Percentiles rank a stretch among this genome's conserved stretches.
Conservation (phyloP, 2,888 invertebrate genomes). For the Tenthredo mesomela region DNA sequence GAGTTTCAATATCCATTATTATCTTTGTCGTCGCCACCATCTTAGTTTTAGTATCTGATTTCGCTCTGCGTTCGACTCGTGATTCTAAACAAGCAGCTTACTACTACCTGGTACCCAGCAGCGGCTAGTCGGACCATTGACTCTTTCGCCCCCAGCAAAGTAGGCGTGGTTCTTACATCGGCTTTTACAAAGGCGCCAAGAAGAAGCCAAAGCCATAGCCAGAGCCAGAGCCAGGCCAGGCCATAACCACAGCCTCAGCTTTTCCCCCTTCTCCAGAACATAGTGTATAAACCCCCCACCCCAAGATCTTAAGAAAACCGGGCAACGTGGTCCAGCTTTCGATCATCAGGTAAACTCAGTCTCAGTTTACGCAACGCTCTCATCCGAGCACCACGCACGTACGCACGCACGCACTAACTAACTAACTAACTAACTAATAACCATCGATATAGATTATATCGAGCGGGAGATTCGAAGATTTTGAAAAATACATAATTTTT, state of each 20-base stretch:
- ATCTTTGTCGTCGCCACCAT: slow-evolving; percentile 10
- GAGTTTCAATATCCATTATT: not conserved
- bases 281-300: slow-evolving; percentile 62
- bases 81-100: slow-evolving; percentile 50
- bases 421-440: not conserved
- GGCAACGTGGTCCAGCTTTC: slow-evolving; percentile 76
- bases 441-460: not conserved
- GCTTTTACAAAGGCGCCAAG: slow-evolving; percentile 48
- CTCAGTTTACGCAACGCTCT: slow-evolving; percentile 74
- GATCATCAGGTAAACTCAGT: slow-evolving; percentile 70
- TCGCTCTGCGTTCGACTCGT: slow-evolving; percentile 14
- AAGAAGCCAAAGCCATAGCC: slow-evolving; percentile 27
- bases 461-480: not conserved
- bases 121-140: slow-evolving; percentile 45
- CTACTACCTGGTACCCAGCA: slow-evolving; percentile 39
- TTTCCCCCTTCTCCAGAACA: slow-evolving; percentile 66
- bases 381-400: slow-evolving; percentile 68
- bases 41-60: slow-evolving; percentile 23
- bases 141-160: slow-evolving; percentile 65
- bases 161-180: slow-evolving; percentile 41
- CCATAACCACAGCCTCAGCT: slow-evolving; percentile 40
- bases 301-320: slow-evolving; percentile 69
- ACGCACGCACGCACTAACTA: not conserved
- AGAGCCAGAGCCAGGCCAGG: slow-evolving; percentile 25
- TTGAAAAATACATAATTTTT: not conserved